A percentile compares a stretch with the other conserved stretches of the same genome.
phyloP scores from a whole-genome alignment of 2,888 invertebrate genomes.

The Chydorus sphaericus region DNA sequence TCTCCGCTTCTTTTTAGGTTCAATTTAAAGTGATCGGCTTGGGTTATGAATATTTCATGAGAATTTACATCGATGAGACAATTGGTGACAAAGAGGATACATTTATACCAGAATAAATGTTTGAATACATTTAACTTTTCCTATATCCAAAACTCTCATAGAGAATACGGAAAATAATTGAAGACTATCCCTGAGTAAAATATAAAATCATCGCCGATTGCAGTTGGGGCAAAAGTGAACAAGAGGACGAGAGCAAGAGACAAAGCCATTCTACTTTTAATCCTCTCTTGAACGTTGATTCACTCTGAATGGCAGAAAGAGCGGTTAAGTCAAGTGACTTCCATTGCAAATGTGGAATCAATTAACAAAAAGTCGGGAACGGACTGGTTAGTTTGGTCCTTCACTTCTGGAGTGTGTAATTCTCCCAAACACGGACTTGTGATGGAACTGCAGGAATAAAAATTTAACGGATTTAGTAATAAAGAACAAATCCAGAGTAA shows the following conservation, averaged over 20 bases:
- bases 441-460: not conserved
- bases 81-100: too few species aligned
- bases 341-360: slow-evolving; percentile 40
- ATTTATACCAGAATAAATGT: too few species aligned
- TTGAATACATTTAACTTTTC: too few species aligned
- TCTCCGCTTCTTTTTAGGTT: too few species aligned
- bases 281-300: too few species aligned
- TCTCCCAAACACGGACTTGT: slow-evolving; percentile 8
- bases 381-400: slow-evolving; percentile 6
- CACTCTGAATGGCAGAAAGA: not conserved
- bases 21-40: too few species aligned
- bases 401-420: slow-evolving; percentile 7
- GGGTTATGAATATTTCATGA: too few species aligned
- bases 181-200: slow-evolving; percentile 8
- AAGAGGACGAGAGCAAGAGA: too few species aligned
- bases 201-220: slow-evolving; percentile 1
- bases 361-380: slow-evolving; percentile 7
- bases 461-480: too few species aligned
- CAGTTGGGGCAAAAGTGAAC: not conserved
- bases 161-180: slow-evolving; percentile 10
- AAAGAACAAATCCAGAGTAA: too few species aligned
- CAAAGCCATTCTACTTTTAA: too few species aligned
- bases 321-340: slow-evolving; percentile 40
- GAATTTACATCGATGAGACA: too few species aligned
- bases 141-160: slow-evolving; percentile 13